phyloP scores from a whole-genome alignment of 2,113 vertebrate species.

The Pachyramphus minor region DNA sequence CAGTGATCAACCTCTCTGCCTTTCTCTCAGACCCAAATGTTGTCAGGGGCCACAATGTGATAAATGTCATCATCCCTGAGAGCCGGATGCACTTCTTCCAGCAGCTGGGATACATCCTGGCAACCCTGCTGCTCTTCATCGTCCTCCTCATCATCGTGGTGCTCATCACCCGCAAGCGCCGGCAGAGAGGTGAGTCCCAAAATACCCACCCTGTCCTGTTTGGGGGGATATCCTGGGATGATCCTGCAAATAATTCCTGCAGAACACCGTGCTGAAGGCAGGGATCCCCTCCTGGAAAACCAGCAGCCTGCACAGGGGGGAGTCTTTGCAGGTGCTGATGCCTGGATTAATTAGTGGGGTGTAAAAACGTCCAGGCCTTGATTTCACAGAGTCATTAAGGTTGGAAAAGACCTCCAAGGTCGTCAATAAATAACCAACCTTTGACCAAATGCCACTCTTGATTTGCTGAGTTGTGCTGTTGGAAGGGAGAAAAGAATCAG shows the following conservation, averaged over 20 bases:
- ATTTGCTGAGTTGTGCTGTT: not conserved
- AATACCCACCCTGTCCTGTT: rapidly evolving
- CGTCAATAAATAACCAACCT: not conserved
- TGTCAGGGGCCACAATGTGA: slow-evolving; percentile 77
- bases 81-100: slow-evolving; percentile 84
- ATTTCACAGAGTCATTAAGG: rapidly evolving
- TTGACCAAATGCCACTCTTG: rapidly evolving
- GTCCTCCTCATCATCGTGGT: slow-evolving; percentile 79
- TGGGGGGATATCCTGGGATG: rapidly evolving
- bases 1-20: not conserved
- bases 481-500: not conserved
- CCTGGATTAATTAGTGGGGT: not conserved
- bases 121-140: slow-evolving; percentile 83
- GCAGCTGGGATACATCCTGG: slow-evolving; percentile 91
- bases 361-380: not conserved
- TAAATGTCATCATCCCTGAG: slow-evolving; percentile 91
- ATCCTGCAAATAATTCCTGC: not conserved
- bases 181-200: slow-evolving; percentile 78
- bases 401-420: not conserved
- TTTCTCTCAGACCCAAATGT: slow-evolving; percentile 72
- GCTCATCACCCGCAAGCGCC: slow-evolving; percentile 79
- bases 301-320: not conserved
- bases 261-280: not conserved
- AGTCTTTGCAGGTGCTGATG: not conserved
- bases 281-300: not conserved